Percentiles rank a stretch among this genome's conserved stretches.
These are phyloP conservation scores for Serripes groenlandicus DNA, from an alignment of 2,888 invertebrate species.

Conservation along the genomic window DNA sequence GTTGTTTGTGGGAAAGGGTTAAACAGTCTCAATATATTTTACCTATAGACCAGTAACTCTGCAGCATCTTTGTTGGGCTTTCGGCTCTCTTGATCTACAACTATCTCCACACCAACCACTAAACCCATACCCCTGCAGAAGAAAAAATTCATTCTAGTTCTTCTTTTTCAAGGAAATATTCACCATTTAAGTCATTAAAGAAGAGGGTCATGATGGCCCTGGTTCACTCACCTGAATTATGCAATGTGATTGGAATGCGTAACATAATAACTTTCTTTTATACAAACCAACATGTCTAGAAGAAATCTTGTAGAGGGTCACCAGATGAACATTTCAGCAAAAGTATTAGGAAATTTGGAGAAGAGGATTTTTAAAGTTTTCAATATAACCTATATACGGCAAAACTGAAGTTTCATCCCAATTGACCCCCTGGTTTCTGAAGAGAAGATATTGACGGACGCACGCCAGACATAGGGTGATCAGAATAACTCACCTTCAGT, in stretches of 20 bases:
- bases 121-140: conserved; percentile 79
- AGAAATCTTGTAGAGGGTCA: too few relatives aligned
- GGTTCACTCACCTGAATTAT: background rate
- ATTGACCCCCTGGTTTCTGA: background rate
- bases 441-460: background rate
- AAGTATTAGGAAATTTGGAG: too few relatives aligned
- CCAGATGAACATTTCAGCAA: too few relatives aligned
- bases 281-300: background rate
- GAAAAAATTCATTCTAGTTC: too few relatives aligned
- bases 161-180: too few relatives aligned
- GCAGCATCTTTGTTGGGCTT: conserved; percentile 82
- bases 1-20: too few relatives aligned
- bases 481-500: too few relatives aligned
- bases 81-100: conserved; percentile 80
- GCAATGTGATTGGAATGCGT: background rate
- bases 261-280: background rate
- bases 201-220: background rate
- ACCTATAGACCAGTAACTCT: conserved; percentile 81
- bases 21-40: too few relatives aligned
- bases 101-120: conserved; percentile 81
- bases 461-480: too few relatives aligned
- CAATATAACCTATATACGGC: background rate
- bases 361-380: background rate
- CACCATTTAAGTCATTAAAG: too few relatives aligned
- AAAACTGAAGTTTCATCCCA: background rate